These are phyloP conservation scores for Leptarthrus brevirostris DNA, from an alignment of 2,888 invertebrate species.

Conservation along the genomic window DNA sequence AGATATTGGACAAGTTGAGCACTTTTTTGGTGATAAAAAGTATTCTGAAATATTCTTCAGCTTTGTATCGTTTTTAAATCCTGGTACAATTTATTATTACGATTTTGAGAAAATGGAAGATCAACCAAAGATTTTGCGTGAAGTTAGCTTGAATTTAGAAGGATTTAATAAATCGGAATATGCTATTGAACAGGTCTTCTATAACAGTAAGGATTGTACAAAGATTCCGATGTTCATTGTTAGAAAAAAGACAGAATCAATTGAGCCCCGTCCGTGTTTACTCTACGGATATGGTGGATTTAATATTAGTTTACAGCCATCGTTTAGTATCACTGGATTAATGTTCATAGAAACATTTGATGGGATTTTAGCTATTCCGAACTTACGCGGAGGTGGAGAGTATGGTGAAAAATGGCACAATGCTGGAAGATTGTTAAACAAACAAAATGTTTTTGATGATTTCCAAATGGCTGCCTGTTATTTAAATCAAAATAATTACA, in stretches of 20 bases:
- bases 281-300: slow-evolving; percentile 98
- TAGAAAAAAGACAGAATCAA: slow-evolving; percentile 71
- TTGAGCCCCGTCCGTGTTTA: slow-evolving; percentile 77
- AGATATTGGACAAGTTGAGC: slow-evolving; percentile 87
- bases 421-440: slow-evolving; percentile 87
- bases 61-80: slow-evolving; percentile 93
- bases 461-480: slow-evolving; percentile 93
- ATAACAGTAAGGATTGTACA: slow-evolving; percentile 91
- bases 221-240: slow-evolving; percentile 96
- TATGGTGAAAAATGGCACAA: slow-evolving; percentile 99
- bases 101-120: slow-evolving; percentile 78
- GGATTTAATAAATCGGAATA: slow-evolving; percentile 83
- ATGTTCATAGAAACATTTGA: slow-evolving; percentile 90
- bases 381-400: slow-evolving; percentile 96
- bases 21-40: slow-evolving; percentile 85
- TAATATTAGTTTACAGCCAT: slow-evolving; percentile 90
- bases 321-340: slow-evolving; percentile 87
- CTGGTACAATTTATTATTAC: slow-evolving; percentile 84
- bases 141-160: slow-evolving; percentile 82
- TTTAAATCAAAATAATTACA: slow-evolving; percentile 84
- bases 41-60: slow-evolving; percentile 92
- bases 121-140: slow-evolving; percentile 78
- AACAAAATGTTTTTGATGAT: slow-evolving; percentile 98
- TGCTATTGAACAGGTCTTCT: slow-evolving; percentile 91
- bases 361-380: slow-evolving; percentile 91